A percentile compares a stretch with the other conserved stretches of the same genome.
Conservation (phyloP, 2,888 invertebrate species). For the Microctonus hyperodae region DNA sequence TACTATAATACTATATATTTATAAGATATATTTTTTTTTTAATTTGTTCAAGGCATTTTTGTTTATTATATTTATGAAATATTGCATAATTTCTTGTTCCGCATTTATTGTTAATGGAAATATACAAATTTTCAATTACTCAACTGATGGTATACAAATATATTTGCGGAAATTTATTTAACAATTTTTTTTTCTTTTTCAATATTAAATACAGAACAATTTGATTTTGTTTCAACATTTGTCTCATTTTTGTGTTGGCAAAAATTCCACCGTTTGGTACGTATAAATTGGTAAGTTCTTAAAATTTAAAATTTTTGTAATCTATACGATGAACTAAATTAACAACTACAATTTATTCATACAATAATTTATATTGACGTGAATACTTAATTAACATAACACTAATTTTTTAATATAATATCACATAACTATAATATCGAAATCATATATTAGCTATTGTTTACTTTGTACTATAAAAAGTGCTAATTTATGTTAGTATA, state of each 20-base stretch:
- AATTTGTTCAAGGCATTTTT: slow-evolving; percentile 1
- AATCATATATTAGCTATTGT: neutral
- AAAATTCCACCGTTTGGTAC: neutral
- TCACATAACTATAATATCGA: no score
- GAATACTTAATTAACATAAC: no score
- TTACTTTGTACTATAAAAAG: neutral
- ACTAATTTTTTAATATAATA: no score
- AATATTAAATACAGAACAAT: neutral
- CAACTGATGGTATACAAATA: slow-evolving; percentile 30
- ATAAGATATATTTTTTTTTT: neutral
- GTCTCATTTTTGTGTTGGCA: neutral
- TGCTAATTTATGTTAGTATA: neutral
- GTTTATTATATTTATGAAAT: neutral
- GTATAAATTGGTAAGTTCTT: no score
- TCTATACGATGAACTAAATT: neutral
- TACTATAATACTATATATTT: neutral
- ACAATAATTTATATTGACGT: no score
- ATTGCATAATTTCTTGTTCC: no score
- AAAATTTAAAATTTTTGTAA: neutral
- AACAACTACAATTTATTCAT: no score
- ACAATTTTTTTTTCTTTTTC: no score
- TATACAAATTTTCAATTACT: no score
- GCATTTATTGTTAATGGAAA: no score
- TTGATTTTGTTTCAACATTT: neutral
- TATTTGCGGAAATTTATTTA: slow-evolving; percentile 33